A percentile compares a stretch with the other conserved stretches of the same genome.
These are phyloP conservation scores for Bhutanitis thaidina DNA, from an alignment of 2,888 invertebrate genomes.

Conservation along the genomic window DNA sequence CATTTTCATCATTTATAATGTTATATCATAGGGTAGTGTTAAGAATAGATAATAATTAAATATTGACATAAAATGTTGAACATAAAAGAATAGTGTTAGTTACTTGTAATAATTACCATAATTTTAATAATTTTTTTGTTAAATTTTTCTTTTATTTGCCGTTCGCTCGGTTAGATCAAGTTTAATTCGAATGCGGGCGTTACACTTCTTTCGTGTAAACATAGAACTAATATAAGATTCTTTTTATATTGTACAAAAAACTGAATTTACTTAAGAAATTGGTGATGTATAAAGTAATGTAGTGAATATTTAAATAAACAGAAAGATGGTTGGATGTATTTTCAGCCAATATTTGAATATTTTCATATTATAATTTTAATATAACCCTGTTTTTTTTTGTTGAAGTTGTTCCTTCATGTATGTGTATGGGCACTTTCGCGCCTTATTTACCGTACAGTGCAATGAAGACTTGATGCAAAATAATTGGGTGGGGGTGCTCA, in stretches of 20 bases:
- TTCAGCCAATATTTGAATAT: slow-evolving; percentile 78
- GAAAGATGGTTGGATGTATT: slow-evolving; percentile 73
- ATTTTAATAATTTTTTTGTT: slow-evolving; percentile 70
- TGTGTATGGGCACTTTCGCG: slow-evolving; percentile 59
- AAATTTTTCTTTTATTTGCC: slow-evolving; percentile 62
- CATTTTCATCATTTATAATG: slow-evolving; percentile 75
- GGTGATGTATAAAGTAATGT: slow-evolving; percentile 80
- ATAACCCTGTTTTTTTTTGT: slow-evolving; percentile 78
- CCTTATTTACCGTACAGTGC: slow-evolving; percentile 23
- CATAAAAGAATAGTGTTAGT: slow-evolving; percentile 68
- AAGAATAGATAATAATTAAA: slow-evolving; percentile 75
- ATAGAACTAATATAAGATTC: slow-evolving; percentile 76
- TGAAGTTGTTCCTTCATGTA: slow-evolving; percentile 71
- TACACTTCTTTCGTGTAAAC: slow-evolving; percentile 66
- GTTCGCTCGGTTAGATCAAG: slow-evolving; percentile 72
- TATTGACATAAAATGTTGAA: slow-evolving; percentile 80
- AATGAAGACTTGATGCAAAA: slow-evolving; percentile 17
- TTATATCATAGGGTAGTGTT: slow-evolving; percentile 71
- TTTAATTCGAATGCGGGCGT: slow-evolving; percentile 56
- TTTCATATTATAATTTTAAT: slow-evolving; percentile 81
- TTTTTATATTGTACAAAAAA: slow-evolving; percentile 81
- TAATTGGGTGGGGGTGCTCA: slow-evolving; percentile 40
- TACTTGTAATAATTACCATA: slow-evolving; percentile 77
- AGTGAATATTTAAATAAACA: slow-evolving; percentile 79
- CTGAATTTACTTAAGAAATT: slow-evolving; percentile 80